Evolutionary conservation across 2,113 vertebrate genomes (phyloP).

Genomic region (Antechinus flavipes): DNA sequence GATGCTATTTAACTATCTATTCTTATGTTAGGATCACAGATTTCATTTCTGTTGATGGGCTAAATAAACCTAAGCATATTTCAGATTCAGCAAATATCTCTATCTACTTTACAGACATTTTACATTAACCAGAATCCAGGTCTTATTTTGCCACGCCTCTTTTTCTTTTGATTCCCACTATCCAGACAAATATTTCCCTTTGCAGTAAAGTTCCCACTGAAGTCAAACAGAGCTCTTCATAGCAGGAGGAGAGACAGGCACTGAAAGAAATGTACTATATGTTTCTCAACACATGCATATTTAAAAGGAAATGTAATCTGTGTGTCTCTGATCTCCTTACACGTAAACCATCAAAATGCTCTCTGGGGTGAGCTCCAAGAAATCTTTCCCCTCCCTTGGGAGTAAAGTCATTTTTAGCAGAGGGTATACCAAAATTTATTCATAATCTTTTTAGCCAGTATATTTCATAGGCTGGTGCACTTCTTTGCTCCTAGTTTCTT

Average conservation of each 20-base stretch:
- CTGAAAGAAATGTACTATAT: background rate
- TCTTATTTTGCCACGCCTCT: background rate
- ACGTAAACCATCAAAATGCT: constrained; percentile 14
- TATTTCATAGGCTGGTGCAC: background rate
- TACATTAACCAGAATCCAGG: background rate
- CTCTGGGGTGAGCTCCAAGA: background rate
- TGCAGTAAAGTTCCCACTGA: background rate
- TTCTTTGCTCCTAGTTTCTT: background rate
- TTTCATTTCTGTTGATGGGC: background rate
- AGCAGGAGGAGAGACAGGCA: background rate
- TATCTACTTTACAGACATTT: background rate
- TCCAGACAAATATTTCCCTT: background rate
- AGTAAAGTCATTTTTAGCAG: background rate
- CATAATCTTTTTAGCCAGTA: background rate
- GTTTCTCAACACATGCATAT: constrained; percentile 30
- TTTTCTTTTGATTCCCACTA: background rate
- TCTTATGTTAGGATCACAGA: background rate
- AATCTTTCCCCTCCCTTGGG: background rate
- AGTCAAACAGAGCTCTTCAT: background rate
- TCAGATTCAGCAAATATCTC: background rate
- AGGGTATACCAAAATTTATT: background rate
- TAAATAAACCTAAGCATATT: background rate
- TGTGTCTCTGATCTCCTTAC: constrained; percentile 1
- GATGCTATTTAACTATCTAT: background rate
- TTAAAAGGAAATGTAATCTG: constrained; percentile 20